Percentiles rank a stretch among this genome's conserved stretches.
phyloP scores from a whole-genome alignment of 2,888 invertebrate genomes.

The Drosophila buzzatii region DNA sequence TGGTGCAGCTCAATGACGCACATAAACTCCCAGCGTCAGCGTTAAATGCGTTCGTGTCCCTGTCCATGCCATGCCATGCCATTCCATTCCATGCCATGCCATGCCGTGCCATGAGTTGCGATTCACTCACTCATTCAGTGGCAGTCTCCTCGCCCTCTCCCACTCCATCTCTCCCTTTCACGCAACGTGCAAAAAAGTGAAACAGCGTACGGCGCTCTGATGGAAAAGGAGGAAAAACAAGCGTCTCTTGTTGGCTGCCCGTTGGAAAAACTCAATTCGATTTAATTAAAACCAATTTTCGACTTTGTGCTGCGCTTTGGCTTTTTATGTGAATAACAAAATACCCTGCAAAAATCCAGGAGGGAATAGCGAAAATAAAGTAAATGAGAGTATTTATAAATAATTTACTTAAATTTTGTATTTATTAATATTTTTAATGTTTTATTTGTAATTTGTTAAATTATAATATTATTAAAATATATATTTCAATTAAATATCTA shows the following conservation, averaged over 20 bases:
- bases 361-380: neutral
- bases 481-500: no score
- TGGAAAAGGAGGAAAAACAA: slow-evolving; percentile 39
- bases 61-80: slow-evolving; percentile 58
- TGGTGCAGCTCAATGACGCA: slow-evolving; percentile 65
- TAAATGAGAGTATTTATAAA: neutral
- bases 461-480: no score
- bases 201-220: slow-evolving; percentile 34
- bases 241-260: slow-evolving; percentile 28
- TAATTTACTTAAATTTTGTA: neutral
- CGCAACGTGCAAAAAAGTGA: slow-evolving; percentile 51
- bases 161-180: neutral
- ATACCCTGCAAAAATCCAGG: slow-evolving; percentile 15
- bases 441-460: no score
- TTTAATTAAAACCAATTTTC: slow-evolving; percentile 82
- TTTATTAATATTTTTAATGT: neutral
- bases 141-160: neutral
- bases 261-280: slow-evolving; percentile 73
- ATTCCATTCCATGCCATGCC: slow-evolving; percentile 48
- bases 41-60: slow-evolving; percentile 75
- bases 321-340: slow-evolving; percentile 27
- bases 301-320: slow-evolving; percentile 50
- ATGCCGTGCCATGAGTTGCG: slow-evolving; percentile 70
- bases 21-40: slow-evolving; percentile 75
- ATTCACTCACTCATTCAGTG: slow-evolving; percentile 67